phyloP scores from a whole-genome alignment of 2,888 invertebrate genomes.

The Ommatoiulus sabulosus region DNA sequence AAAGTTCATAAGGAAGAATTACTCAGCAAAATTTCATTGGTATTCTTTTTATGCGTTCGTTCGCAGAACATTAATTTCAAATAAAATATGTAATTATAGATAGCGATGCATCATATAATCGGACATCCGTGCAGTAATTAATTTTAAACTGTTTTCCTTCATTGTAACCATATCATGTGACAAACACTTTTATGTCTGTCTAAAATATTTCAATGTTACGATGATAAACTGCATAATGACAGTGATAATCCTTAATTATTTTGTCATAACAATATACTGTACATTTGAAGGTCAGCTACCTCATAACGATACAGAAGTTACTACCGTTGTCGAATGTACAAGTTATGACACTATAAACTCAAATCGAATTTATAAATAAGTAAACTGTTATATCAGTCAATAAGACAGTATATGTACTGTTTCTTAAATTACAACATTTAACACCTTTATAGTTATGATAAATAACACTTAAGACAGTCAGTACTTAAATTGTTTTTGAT shows the following conservation, averaged over 20 bases:
- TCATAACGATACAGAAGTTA: neutral
- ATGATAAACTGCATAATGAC: no score
- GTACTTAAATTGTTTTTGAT: no score
- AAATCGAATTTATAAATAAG: no score
- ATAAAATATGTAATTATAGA: neutral
- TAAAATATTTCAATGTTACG: neutral
- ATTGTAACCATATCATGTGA: neutral
- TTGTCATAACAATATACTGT: neutral
- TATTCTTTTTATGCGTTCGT: neutral
- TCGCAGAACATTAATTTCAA: neutral
- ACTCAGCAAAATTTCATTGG: conserved; percentile 15
- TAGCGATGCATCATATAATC: neutral
- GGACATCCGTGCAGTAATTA: neutral
- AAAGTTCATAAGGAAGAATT: neutral
- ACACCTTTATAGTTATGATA: no score
- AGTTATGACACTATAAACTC: no score
- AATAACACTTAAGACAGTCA: no score
- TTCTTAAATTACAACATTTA: no score
- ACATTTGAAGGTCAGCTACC: neutral
- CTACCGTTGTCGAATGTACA: no score
- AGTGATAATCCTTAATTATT: neutral
- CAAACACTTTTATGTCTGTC: neutral
- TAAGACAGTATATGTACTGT: no score
- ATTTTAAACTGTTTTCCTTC: neutral
- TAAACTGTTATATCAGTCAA: no score